phyloP scores from a whole-genome alignment of 2,113 vertebrate species.

The Bettongia penicillata region DNA sequence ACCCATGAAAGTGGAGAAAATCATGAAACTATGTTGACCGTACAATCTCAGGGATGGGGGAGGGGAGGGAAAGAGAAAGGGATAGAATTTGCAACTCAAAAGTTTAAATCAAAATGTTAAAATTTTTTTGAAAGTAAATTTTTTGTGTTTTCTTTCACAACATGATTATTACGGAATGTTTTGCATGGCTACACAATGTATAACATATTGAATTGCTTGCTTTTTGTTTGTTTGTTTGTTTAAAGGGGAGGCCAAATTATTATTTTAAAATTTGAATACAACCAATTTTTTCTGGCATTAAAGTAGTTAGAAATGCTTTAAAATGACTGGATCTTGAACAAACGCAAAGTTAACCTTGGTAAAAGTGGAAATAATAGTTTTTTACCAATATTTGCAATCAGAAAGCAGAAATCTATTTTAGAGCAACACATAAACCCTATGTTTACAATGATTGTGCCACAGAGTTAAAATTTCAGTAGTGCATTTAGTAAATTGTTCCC shows the following conservation, averaged over 20 bases:
- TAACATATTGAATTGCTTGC: no score
- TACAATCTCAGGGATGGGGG: no score
- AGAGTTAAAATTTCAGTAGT: conserved; percentile 83
- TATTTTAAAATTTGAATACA: conserved; percentile 84
- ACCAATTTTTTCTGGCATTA: conserved; percentile 78
- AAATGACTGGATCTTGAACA: conserved; percentile 66
- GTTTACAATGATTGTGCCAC: conserved; percentile 80
- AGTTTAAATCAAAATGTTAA: no score
- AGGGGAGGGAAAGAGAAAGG: no score
- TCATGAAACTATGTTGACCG: no score
- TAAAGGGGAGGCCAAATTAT: conserved; percentile 86
- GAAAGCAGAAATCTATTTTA: conserved; percentile 80
- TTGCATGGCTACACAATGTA: no score
- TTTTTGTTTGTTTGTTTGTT: background rate
- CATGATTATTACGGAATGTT: no score
- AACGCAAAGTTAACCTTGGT: conserved; percentile 79
- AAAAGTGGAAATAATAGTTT: conserved; percentile 72
- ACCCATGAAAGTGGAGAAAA: no score
- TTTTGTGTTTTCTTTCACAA: no score
- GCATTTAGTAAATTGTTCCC: conserved; percentile 82
- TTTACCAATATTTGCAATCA: conserved; percentile 80
- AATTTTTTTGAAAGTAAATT: no score
- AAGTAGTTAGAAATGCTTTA: conserved; percentile 79
- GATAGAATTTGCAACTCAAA: no score
- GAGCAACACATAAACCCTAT: conserved; percentile 74